Conservation (phyloP, 1,140 invertebrate species). For the Calephelis virginiensis region DNA sequence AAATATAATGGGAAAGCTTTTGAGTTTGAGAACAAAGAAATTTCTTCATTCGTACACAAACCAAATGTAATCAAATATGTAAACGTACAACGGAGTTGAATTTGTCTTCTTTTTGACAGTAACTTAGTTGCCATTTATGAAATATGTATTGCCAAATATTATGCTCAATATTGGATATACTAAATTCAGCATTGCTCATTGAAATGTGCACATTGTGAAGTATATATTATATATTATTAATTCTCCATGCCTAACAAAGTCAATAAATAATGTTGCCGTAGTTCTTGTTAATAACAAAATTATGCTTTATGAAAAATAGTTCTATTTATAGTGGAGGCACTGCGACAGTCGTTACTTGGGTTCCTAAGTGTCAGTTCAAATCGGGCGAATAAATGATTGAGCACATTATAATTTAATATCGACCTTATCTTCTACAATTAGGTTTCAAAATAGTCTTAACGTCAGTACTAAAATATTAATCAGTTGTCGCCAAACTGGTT, state of each 20-base stretch:
- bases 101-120: not conserved
- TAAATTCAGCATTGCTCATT: constrained; percentile 27
- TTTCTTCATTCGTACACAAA: not conserved
- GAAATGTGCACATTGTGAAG: constrained; percentile 60
- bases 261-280: constrained; percentile 70
- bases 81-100: not conserved
- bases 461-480: too few relatives aligned
- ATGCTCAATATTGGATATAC: constrained; percentile 59
- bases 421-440: too few relatives aligned
- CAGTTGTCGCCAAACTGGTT: too few relatives aligned
- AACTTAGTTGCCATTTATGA: constrained; percentile 21
- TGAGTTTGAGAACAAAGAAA: not conserved
- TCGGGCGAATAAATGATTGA: too few relatives aligned
- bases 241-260: constrained; percentile 61
- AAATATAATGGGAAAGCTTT: too few relatives aligned
- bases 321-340: constrained; percentile 67
- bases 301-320: constrained; percentile 72
- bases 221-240: constrained; percentile 43
- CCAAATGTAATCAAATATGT: constrained; percentile 1
- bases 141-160: constrained; percentile 52
- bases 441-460: too few relatives aligned
- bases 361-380: constrained; percentile 45
- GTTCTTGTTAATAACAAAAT: constrained; percentile 70
- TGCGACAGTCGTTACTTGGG: constrained; percentile 55
- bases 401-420: too few relatives aligned